Base-by-base conservation (phyloP, 2,888 invertebrate species). In the Holacanthella duospinosa region DNA sequence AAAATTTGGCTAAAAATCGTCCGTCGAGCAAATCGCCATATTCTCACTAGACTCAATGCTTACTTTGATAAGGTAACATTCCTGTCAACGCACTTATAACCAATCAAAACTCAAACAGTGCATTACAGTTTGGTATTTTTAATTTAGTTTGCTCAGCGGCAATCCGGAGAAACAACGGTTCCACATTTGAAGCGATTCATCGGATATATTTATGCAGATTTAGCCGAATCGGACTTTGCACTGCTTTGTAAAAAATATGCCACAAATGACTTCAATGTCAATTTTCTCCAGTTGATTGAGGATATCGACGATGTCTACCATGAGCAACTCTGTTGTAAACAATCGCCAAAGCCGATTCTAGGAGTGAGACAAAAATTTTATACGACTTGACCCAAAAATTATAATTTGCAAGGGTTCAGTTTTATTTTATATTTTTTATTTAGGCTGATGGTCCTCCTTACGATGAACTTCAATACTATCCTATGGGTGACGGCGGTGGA, bases 161-260 rank as follows among this genome's bases (percentile, higher is more conserved):
- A 68, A 55, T 68, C 69, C 29, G 89, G 89, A 2, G 83, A 85
- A 1, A 85, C 89, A 25, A 88, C 88, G 0, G 83, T 88, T 27
- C 82, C 86, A 0, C 89, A 89, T 77, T 88, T 89, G 75, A 84
- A 85, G 0, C 82, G 88, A 65, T 83, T 89, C 63, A 78, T 89
- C 21, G 83, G 84, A 74, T 87, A 85, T 77, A 78, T 88, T 74
- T 84, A 85, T 60, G 82, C 89, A 65, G 78, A 83, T 29, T 77
- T 89, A 24, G 84, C 85, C 0, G 80, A 86, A 1, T 83, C 86
- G 24, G 89, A 89, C 77, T 87, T 87, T 76, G 81, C 84, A 73
- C 77, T 89, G 55, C 78, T 89, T 19, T 81, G 89, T 62, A 86
- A 87, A 73, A 84, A 85, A 72, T 89, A 86, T 77, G 81, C 87